Base-by-base conservation (phyloP, 37 sponge, comb jelly and placozoan genomes). In the Diacarnus erythraeanus region DNA sequence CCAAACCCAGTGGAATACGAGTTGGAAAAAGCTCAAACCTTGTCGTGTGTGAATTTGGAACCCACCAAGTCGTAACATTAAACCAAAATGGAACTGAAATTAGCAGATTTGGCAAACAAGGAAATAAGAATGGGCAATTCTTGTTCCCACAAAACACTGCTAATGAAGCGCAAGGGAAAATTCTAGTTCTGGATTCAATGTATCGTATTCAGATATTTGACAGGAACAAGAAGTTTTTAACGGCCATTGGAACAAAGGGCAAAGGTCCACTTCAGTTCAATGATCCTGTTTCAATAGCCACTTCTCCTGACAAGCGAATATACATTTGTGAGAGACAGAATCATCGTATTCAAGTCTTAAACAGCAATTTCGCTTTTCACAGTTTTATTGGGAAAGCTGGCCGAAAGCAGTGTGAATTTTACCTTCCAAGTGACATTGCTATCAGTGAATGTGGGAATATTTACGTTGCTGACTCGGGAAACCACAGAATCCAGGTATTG, bases 401-500 rank as follows among this genome's bases (percentile, higher is more conserved):
- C 0, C 42, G 30, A 22, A 44, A 44, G 0, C 6, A 66, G 3
- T 67, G 79, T 68, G 79, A 79, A 35, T 79, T 79, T 31, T 64
- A 79, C 36, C 51, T 41, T 36, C 79, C 79, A 15, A 37, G 42
- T 47, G 79, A 69, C 57, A 68, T 79, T 27, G 51, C 69, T 31
- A 43, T 54, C 37, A 47, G 47, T 68, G 56, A 21, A 8, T 20
- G 27, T 29, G 69, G 68, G 0, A 37, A 57, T 37, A 51, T 79
- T 2, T 79, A 79, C 33, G 69, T 79, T 1, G 79, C 58, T 6
- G 79, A 79, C 57, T 5, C 56, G 8, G 66, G 54, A 0, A 79
- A 79, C 57, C 79, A 79, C 69, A 43, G 79, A 39, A 68, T 79
- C 25, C 79, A 79, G 34, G 68, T 79, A 3, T 57, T 79, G 23